Base-by-base conservation (phyloP, 1,140 invertebrate species). In the Hestina assimilis region DNA sequence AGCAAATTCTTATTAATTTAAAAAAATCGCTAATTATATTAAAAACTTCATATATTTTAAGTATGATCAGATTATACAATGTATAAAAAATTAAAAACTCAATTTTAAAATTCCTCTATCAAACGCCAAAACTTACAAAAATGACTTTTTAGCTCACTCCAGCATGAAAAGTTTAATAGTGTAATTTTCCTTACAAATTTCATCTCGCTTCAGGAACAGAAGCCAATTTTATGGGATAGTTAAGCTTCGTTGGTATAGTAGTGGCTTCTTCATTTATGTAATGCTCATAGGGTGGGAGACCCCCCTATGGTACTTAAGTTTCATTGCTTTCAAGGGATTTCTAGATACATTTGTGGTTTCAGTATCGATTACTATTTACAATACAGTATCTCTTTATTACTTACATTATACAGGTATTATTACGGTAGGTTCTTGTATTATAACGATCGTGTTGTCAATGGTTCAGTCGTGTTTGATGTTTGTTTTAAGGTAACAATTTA, bases 181-280 rank as follows among this genome's bases (percentile, higher is more conserved):
- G 56, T 52, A 47, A 59, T 59, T 52, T 52, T 59, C 38, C 20
- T 52, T 40, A 59, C 56, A 50, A 59, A 59, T 46, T 59, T 46
- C 14, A 41, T 38, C 24, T 42, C 40, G 42, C 41, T 59, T 59
- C 56, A 50, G 56, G 45, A 35, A 59, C 40, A 45, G 56, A 59
- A 51, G 46, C 29, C 56, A 45, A 59, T 59, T 59, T 59, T 59
- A 46, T 46, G 23, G 41, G 31, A 59, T 59, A 59, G 47, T 52
- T 52, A 59, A 31, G 17, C 40, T 50, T 50, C 20, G 40, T 46
- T 38, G 43, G 33, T 35, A 52, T 23, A 42, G 38, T 42, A 52
- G 29, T 38, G 56, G 28, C 46, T 58, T 43, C 46, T 50, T 57
- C 45, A 57, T 56, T 46, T 38, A 46, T 56, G 43, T 45, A 46